A percentile compares a stretch with the other conserved stretches of the same genome.
Evolutionary conservation across 1,140 invertebrate genomes (phyloP).

Genomic region (Drosophila tsacasi): DNA sequence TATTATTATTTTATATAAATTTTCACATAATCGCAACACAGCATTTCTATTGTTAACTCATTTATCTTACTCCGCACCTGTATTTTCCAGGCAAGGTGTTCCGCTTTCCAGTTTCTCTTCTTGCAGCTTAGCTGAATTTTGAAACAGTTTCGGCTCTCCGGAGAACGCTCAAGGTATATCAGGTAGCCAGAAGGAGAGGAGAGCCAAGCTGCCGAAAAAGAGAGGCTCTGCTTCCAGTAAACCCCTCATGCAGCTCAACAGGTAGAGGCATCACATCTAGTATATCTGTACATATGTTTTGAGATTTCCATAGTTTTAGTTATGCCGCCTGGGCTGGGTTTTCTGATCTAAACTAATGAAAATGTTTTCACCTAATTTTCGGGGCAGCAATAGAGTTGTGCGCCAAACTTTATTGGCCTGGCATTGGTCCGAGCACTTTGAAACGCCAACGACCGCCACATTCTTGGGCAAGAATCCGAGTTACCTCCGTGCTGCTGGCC

Average conservation of each 20-base stretch:
- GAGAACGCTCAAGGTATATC: conserved; percentile 7
- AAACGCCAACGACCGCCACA: conserved; percentile 64
- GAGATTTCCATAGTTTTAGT: conserved; percentile 30
- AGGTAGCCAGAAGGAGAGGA: conserved; percentile 23
- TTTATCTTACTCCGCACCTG: conserved; percentile 18
- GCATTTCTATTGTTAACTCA: neutral
- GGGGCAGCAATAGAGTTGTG: neutral
- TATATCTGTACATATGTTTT: neutral
- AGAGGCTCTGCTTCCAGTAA: conserved; percentile 15
- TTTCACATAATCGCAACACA: neutral
- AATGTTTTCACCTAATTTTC: conserved; percentile 34
- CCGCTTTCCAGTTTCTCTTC: conserved; percentile 18
- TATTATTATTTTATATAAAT: too few relatives aligned
- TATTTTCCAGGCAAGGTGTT: neutral
- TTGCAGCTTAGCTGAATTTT: conserved; percentile 22
- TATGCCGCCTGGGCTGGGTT: conserved; percentile 22
- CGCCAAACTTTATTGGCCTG: conserved; percentile 22
- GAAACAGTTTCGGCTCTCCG: conserved; percentile 49
- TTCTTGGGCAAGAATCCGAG: conserved; percentile 70
- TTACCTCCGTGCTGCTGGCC: conserved; percentile 60
- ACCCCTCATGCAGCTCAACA: conserved; percentile 12
- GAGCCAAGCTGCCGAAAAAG: neutral
- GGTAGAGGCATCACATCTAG: conserved; percentile 28
- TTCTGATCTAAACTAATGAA: conserved; percentile 24
- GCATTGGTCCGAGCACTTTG: conserved; percentile 55